Conservation (phyloP, 1,140 invertebrate species). For the Dreissena rostriformis region DNA sequence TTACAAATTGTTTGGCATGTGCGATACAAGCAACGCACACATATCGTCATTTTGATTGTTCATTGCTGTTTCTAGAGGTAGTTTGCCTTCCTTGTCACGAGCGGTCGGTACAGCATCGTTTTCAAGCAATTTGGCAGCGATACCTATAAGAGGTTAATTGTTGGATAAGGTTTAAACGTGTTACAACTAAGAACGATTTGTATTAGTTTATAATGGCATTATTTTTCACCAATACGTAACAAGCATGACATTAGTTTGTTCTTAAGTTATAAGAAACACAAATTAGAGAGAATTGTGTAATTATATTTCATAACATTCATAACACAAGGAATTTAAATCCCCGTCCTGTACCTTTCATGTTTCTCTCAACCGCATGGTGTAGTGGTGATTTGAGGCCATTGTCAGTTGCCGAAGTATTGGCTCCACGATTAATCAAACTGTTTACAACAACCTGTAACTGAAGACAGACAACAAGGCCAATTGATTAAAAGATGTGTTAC, state of each 20-base stretch:
- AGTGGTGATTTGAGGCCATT: constrained; percentile 67
- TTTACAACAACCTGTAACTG: constrained; percentile 72
- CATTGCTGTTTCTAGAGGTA: constrained; percentile 69
- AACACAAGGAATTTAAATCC: not conserved
- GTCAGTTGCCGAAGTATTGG: constrained; percentile 67
- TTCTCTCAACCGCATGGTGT: constrained; percentile 71
- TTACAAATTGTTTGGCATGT: constrained; percentile 72
- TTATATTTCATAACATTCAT: not conserved
- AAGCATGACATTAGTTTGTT: not conserved
- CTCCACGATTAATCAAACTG: constrained; percentile 71
- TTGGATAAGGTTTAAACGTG: not conserved
- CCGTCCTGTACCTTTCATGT: constrained; percentile 59
- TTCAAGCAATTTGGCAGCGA: constrained; percentile 72
- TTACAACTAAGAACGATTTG: not conserved
- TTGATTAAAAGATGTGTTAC: not conserved
- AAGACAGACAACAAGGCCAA: constrained; percentile 5
- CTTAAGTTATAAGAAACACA: not conserved
- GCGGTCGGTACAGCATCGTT: constrained; percentile 70
- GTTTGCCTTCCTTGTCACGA: constrained; percentile 61
- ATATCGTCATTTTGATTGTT: constrained; percentile 69
- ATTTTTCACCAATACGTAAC: not conserved
- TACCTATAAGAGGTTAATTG: constrained; percentile 35
- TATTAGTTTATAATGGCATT: not conserved
- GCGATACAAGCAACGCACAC: constrained; percentile 66
- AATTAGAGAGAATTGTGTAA: too few relatives aligned